Base-by-base conservation (phyloP, 2,113 vertebrate species). In the Notarius quadriscutis region DNA sequence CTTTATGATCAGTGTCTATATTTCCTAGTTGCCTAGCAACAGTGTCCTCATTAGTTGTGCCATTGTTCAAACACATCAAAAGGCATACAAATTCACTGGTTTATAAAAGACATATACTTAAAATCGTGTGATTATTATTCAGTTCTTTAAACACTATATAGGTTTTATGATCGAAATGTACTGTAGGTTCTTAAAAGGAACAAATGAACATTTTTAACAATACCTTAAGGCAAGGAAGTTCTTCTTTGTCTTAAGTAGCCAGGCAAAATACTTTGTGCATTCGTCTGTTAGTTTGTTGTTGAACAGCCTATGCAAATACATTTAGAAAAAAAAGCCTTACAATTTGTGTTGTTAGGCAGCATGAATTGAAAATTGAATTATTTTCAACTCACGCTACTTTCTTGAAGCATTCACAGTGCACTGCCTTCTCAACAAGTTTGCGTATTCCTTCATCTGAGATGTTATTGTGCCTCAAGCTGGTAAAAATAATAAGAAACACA, bases 201-300 rank as follows among this genome's bases (percentile, higher is more conserved):
- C 74, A 53, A 12, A 12, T 53, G 12, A 6, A 81, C 25, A 34
- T 62, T 53, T 74, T 53, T 27, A 22, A 87, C 30, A 65, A 78
- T 90, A 97, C 97, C 96, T 95, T 87, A 97, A 67, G 0, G 96
- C 84, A 60, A 96, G 41, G 87, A 97, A 97, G 91, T 96, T 92
- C 91, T 94, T 91, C 87, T 92, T 96, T 89, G 86, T 92, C 18
- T 93, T 94, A 5, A 97, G 92, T 57, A 97, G 94, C 41, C 86
- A 87, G 86, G 95, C 94, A 89, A 97, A 89, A 87, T 96, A 87
- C 62, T 89, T 89, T 5, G 94, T 91, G 74, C 95, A 96, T 58
- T 92, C 93, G 55, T 97, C 96, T 0, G 96, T 97, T 86, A 97
- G 81, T 25, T 92, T 96, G 92, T 97, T 97, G 94, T 97, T 97